Conservation (phyloP, 1,140 invertebrate species). For the Lutraria rhynchaena region DNA sequence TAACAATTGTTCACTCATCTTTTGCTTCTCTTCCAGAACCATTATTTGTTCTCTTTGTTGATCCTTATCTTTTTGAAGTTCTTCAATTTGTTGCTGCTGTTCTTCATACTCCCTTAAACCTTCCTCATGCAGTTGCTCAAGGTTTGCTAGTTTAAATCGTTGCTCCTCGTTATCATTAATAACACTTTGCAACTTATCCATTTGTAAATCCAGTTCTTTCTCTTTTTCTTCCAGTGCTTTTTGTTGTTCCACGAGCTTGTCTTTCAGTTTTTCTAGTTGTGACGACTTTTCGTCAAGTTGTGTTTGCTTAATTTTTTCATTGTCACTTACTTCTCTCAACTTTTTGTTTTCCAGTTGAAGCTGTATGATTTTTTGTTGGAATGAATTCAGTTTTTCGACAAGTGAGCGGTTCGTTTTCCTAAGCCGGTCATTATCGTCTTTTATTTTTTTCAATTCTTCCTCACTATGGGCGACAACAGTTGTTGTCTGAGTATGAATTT, state of each 20-base stretch:
- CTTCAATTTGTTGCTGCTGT: constrained; percentile 67
- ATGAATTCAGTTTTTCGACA: constrained; percentile 69
- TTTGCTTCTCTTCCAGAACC: constrained; percentile 64
- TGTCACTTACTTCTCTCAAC: constrained; percentile 62
- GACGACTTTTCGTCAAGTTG: constrained; percentile 62
- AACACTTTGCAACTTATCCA: constrained; percentile 63
- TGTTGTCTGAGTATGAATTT: constrained; percentile 54
- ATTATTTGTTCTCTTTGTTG: constrained; percentile 65
- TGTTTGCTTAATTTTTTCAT: constrained; percentile 63
- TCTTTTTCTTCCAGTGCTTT: constrained; percentile 66
- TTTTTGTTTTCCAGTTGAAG: constrained; percentile 70
- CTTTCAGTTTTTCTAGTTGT: constrained; percentile 64
- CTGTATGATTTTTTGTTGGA: constrained; percentile 70
- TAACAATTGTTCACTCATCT: constrained; percentile 60
- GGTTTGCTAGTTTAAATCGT: constrained; percentile 62
- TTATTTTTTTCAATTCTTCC: constrained; percentile 64
- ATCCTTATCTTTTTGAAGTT: constrained; percentile 60
- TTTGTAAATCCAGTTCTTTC: constrained; percentile 64
- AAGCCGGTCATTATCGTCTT: constrained; percentile 67
- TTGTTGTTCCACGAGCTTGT: constrained; percentile 64
- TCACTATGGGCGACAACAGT: constrained; percentile 32
- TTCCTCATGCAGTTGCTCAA: constrained; percentile 66
- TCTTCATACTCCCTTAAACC: constrained; percentile 62
- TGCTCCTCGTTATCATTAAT: constrained; percentile 65
- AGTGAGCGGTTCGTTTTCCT: constrained; percentile 69